phyloP scores from a whole-genome alignment of 1,140 invertebrate genomes.

The Pararge aegeria region DNA sequence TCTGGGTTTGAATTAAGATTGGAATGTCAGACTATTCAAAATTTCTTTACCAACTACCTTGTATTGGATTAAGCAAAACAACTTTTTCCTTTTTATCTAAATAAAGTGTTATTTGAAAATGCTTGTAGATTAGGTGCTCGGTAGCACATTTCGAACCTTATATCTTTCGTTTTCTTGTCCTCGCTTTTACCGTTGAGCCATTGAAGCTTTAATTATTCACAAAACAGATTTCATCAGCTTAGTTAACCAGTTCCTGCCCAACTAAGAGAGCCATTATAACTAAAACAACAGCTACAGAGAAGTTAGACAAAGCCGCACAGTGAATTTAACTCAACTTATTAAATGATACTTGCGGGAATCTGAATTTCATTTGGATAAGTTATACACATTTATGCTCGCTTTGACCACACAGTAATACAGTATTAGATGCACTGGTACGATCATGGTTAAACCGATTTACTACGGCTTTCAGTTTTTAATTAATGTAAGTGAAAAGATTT shows the following conservation, averaged over 20 bases:
- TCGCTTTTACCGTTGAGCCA: neutral
- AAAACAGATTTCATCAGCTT: constrained; percentile 5
- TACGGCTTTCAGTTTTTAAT: neutral
- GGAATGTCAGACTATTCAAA: too few species aligned
- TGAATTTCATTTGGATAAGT: constrained; percentile 25
- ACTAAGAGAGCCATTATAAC: constrained; percentile 53
- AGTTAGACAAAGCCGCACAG: constrained; percentile 49
- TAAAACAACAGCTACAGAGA: constrained; percentile 52
- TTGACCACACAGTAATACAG: constrained; percentile 9
- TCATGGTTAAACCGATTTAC: neutral
- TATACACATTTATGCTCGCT: constrained; percentile 16
- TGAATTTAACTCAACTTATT: constrained; percentile 47
- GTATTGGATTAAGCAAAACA: too few species aligned
- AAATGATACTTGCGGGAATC: constrained; percentile 33
- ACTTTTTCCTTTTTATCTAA: too few species aligned
- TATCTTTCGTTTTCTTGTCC: neutral
- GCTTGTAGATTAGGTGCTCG: too few species aligned
- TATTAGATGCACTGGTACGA: neutral
- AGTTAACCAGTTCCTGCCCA: constrained; percentile 37
- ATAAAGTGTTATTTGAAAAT: too few species aligned
- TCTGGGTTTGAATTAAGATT: neutral
- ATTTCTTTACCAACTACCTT: too few species aligned
- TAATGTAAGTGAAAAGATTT: neutral
- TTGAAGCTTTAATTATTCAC: constrained; percentile 5
- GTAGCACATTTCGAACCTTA: too few species aligned